Evolutionary conservation across 2,797 vertebrate species (phyloP).

Genomic region (Notolabrus celidotus): DNA sequence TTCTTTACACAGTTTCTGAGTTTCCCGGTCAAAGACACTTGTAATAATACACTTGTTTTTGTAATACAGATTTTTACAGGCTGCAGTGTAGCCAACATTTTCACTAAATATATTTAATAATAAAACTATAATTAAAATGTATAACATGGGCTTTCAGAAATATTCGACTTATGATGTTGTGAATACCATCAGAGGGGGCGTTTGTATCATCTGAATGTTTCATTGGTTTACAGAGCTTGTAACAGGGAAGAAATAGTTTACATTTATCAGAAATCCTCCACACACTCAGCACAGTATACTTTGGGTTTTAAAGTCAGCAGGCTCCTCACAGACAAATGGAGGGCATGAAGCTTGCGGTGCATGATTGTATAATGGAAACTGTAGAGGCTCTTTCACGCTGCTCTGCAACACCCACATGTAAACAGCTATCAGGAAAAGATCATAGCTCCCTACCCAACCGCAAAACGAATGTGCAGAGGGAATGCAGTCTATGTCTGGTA

Average conservation of each 20-base stretch:
- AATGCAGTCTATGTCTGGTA: constrained; percentile 21
- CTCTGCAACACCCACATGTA: constrained; percentile 45
- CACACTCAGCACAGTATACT: constrained; percentile 5
- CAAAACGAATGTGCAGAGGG: constrained; percentile 21
- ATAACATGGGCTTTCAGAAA: too few species aligned
- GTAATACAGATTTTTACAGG: too few species aligned
- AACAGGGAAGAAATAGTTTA: constrained; percentile 3
- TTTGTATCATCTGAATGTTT: constrained; percentile 13
- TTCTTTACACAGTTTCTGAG: too few species aligned
- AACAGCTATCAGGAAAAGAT: constrained; percentile 44
- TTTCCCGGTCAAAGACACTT: too few species aligned
- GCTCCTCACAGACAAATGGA: constrained; percentile 26
- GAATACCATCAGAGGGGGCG: too few species aligned
- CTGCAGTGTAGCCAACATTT: too few species aligned
- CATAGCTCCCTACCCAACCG: constrained; percentile 24
- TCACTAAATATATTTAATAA: too few species aligned
- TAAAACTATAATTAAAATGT: too few species aligned
- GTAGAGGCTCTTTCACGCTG: constrained; percentile 37
- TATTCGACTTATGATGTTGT: too few species aligned
- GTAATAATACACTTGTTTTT: too few species aligned
- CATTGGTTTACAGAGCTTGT: too few species aligned
- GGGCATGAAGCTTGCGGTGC: constrained; percentile 19
- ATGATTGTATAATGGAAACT: constrained; percentile 43
- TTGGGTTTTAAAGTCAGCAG: constrained; percentile 17
- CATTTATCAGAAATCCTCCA: constrained; percentile 5